These are phyloP conservation scores for Sebastes cheni DNA, from an alignment of 2,797 vertebrate genomes.

Conservation along the genomic window DNA sequence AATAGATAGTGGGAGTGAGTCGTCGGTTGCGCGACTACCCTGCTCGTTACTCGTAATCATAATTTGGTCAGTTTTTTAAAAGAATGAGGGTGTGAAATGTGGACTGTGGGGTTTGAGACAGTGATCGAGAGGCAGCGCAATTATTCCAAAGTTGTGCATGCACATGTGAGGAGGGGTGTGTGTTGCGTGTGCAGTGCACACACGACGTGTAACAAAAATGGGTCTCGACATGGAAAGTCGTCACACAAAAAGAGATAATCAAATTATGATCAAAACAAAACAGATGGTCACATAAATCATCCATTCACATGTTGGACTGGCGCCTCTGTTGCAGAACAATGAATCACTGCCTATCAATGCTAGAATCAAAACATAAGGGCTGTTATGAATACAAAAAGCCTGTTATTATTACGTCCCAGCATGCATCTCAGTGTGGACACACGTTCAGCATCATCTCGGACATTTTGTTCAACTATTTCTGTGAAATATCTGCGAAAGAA, in stretches of 20 bases:
- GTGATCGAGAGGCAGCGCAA: constrained; percentile 49
- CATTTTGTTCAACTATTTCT: not conserved
- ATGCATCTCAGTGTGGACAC: constrained; percentile 6
- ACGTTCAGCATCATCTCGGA: not conserved
- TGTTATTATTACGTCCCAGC: constrained; percentile 18
- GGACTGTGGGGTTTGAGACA: constrained; percentile 47
- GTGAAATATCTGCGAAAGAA: not conserved
- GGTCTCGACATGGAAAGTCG: constrained; percentile 61
- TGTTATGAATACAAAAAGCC: constrained; percentile 55
- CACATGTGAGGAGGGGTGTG: not conserved
- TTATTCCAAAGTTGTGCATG: constrained; percentile 54
- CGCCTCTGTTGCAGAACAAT: constrained; percentile 72
- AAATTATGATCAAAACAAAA: constrained; percentile 76
- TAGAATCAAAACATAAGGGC: constrained; percentile 63
- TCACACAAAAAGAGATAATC: constrained; percentile 70
- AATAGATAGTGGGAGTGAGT: constrained; percentile 72
- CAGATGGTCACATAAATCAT: constrained; percentile 81
- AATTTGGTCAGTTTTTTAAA: constrained; percentile 72
- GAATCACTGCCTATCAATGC: constrained; percentile 73
- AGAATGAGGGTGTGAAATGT: constrained; percentile 48
- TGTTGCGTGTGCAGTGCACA: not conserved
- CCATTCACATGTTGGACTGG: constrained; percentile 71
- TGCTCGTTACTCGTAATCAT: constrained; percentile 72
- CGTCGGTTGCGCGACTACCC: constrained; percentile 63
- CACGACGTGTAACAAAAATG: constrained; percentile 23